Base-by-base conservation (phyloP, 1,140 invertebrate genomes). In the Choristoneura fumiferana region DNA sequence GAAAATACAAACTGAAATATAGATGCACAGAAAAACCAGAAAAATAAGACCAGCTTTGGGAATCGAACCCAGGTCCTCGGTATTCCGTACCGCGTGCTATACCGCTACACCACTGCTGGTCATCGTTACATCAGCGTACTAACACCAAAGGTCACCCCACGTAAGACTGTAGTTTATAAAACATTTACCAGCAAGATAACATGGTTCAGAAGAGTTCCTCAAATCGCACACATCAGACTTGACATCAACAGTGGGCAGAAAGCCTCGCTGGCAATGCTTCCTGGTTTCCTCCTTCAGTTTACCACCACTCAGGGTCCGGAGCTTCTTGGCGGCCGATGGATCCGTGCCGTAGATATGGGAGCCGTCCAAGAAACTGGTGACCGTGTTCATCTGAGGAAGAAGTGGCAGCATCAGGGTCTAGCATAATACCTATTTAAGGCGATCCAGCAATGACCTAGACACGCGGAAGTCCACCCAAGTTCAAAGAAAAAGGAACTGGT, bases 351-450 rank as follows among this genome's bases (percentile, higher is more conserved):
- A 95, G 35, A 95, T 90, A 33, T 91, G 88, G 0, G 93, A 94
- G 0, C 89, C 93, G 74, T 95, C 94, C 15, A 95, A 72, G 66
- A 89, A 94, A 60, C 93, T 92, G 1, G 93, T 94, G 0, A 92
- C 93, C 65, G 91, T 91, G 79, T 95, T 95, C 68, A 94, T 87
- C 91, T 94, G 81, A n/a, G 81, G 81, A 43, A 29, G 18, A 54
- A 10, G 36, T 38, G 29, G n/a, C 29, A 54, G 12, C 14, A 62
- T 37, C 3, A 5, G 17, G 18, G 15, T 9, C 12, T 54, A 37
- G 8, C 1, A 8, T n/a, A n/a, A n/a, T n/a, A n/a, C n/a, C n/a
- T 10, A 12, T 37, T 10, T 10, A 12, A 1, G n/a, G 35, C n/a
- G n/a, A n/a, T n/a, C n/a, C n/a, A n/a, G n/a, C n/a, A n/a, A n/a